Conservation (phyloP, 2,888 invertebrate genomes). For the Parthenolecanium corni region DNA sequence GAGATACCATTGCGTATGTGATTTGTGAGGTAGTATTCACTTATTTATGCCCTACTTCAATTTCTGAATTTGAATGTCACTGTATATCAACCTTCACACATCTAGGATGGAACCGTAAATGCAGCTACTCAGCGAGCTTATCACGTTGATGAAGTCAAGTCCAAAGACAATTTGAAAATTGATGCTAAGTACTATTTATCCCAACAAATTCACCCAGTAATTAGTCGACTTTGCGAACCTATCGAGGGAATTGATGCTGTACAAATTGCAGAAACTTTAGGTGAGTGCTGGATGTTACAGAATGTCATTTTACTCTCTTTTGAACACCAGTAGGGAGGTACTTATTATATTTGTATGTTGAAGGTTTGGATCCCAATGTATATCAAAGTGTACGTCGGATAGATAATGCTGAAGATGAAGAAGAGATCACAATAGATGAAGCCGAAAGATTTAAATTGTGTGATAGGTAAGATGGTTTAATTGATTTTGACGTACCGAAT, state of each 20-base stretch:
- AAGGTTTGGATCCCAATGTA: constrained; percentile 10
- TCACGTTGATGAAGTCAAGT: constrained; percentile 78
- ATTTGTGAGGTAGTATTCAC: constrained; percentile 58
- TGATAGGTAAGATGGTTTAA: constrained; percentile 37
- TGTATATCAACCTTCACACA: too few species aligned
- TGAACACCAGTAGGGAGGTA: background rate
- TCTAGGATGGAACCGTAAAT: constrained; percentile 59
- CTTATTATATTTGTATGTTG: background rate
- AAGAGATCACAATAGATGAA: constrained; percentile 37
- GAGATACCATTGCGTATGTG: constrained; percentile 90
- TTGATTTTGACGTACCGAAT: too few species aligned
- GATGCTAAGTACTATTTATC: constrained; percentile 86
- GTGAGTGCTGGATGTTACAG: constrained; percentile 39
- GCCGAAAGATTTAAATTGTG: constrained; percentile 47
- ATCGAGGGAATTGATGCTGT: constrained; percentile 87
- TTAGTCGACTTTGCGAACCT: constrained; percentile 87
- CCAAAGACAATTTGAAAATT: constrained; percentile 51
- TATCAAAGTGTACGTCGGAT: background rate
- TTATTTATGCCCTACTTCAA: background rate
- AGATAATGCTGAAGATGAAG: constrained; percentile 34
- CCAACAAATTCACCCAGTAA: constrained; percentile 92
- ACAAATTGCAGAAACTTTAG: constrained; percentile 79
- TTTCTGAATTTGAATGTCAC: too few species aligned
- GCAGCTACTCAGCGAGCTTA: constrained; percentile 85
- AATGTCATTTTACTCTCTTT: too few species aligned